These are phyloP conservation scores for Trichonephila inaurata DNA, from an alignment of 1,140 invertebrate species.

Conservation along the genomic window DNA sequence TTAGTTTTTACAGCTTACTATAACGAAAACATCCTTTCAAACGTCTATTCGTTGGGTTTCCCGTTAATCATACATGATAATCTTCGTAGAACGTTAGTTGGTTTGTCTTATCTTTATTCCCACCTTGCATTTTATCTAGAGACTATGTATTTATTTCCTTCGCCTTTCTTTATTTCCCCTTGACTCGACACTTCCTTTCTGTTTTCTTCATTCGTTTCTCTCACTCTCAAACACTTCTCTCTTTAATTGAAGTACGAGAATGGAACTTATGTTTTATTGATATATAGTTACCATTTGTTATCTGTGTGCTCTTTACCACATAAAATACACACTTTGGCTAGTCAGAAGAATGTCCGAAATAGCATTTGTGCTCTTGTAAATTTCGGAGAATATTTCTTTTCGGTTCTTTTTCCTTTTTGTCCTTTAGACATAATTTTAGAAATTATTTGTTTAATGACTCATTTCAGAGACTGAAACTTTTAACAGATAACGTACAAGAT, in stretches of 20 bases:
- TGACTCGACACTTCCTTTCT: neutral
- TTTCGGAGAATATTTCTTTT: no score
- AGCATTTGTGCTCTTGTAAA: no score
- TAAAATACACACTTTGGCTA: neutral
- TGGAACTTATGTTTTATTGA: neutral
- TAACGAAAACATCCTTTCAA: neutral
- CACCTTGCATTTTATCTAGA: slow-evolving; percentile 19
- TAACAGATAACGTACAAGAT: no score
- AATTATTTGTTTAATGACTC: no score
- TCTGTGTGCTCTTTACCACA: neutral
- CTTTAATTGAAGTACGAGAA: neutral
- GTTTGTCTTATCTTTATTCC: slow-evolving; percentile 7
- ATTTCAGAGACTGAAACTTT: no score
- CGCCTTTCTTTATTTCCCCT: slow-evolving; percentile 14
- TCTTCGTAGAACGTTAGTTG: neutral
- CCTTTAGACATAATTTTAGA: no score
- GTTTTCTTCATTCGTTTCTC: neutral
- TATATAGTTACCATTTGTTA: no score
- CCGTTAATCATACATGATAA: neutral
- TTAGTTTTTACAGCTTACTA: neutral
- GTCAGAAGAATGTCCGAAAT: neutral
- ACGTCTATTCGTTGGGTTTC: neutral
- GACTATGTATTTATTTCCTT: slow-evolving; percentile 16
- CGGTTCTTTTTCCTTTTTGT: no score
- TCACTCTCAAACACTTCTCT: neutral